Conservation (phyloP, 2,888 invertebrate species). For the Pycnomerus fuliginosus region DNA sequence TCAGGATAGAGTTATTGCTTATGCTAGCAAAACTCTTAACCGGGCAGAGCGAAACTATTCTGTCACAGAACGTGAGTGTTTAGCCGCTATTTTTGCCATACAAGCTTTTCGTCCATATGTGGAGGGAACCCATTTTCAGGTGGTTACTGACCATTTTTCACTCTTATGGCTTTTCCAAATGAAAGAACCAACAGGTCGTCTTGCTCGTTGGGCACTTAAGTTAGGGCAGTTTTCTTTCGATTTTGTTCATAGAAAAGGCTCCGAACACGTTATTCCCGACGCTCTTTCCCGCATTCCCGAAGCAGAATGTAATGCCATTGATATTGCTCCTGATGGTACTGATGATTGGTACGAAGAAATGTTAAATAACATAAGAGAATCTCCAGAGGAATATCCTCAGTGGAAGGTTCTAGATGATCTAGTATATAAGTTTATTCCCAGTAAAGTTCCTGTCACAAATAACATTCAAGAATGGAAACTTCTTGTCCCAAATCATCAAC, state of each 20-base stretch:
- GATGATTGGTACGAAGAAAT: slow-evolving; percentile 27
- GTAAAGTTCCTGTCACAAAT: slow-evolving; percentile 14
- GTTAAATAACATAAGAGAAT: slow-evolving; percentile 5
- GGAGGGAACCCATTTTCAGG: no score
- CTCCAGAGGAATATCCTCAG: slow-evolving; percentile 21
- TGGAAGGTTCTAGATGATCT: slow-evolving; percentile 23
- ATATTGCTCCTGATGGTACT: neutral
- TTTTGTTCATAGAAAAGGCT: slow-evolving; percentile 24
- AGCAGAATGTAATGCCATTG: neutral
- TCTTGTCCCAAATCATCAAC: slow-evolving; percentile 21
- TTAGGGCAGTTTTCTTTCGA: slow-evolving; percentile 23
- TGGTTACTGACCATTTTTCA: no score
- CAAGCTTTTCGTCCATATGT: slow-evolving; percentile 25
- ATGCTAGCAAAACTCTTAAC: slow-evolving; percentile 22
- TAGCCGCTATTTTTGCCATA: slow-evolving; percentile 25
- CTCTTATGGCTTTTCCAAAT: slow-evolving; percentile 24
- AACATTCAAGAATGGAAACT: slow-evolving; percentile 21
- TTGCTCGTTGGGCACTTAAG: slow-evolving; percentile 24
- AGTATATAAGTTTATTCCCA: slow-evolving; percentile 23
- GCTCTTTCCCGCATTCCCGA: slow-evolving; percentile 5
- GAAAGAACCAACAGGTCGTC: slow-evolving; percentile 22
- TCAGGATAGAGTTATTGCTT: slow-evolving; percentile 28
- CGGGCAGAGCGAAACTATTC: slow-evolving; percentile 18
- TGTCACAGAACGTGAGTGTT: slow-evolving; percentile 27
- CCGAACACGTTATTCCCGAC: slow-evolving; percentile 24